These are phyloP conservation scores for Aricia agestis DNA, from an alignment of 1,140 invertebrate genomes.

Conservation along the genomic window DNA sequence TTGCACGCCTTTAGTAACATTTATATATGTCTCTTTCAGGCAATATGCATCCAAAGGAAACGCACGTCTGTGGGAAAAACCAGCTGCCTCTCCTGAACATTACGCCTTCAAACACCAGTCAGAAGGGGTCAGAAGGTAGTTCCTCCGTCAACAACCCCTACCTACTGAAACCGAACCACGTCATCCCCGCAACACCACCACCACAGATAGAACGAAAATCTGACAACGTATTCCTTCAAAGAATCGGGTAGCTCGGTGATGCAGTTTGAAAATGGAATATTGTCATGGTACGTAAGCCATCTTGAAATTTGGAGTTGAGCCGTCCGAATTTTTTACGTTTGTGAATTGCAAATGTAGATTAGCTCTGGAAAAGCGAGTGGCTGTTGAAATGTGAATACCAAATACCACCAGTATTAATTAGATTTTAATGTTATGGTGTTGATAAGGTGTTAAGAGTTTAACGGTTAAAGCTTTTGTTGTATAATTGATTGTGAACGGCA, in stretches of 20 bases:
- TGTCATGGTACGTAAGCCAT: conserved; percentile 39
- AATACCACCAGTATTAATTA: neutral
- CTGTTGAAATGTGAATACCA: neutral
- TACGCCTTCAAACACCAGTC: conserved; percentile 46
- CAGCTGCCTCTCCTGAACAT: conserved; percentile 53
- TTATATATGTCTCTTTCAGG: conserved; percentile 44
- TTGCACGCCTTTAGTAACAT: no score
- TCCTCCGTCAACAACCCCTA: conserved; percentile 42
- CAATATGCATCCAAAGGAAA: conserved; percentile 60
- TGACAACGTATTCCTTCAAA: conserved; percentile 55
- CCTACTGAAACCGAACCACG: conserved; percentile 58
- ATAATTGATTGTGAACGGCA: neutral
- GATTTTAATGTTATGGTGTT: neutral
- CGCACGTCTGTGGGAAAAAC: conserved; percentile 45
- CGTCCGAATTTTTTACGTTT: conserved; percentile 9
- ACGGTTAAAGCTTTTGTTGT: neutral
- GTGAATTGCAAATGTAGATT: conserved; percentile 8
- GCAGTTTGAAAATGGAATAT: neutral
- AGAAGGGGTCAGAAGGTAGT: conserved; percentile 43
- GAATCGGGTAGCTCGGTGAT: conserved; percentile 48
- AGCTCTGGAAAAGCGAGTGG: conserved; percentile 4
- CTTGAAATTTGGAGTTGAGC: conserved; percentile 46
- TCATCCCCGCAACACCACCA: conserved; percentile 62
- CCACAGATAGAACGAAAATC: conserved; percentile 50
- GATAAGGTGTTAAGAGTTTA: neutral